Evolutionary conservation across 2,888 invertebrate genomes (phyloP), one percentile per base, ranked within the genome.

Genomic region (Lamellibrachia satsuma): DNA sequence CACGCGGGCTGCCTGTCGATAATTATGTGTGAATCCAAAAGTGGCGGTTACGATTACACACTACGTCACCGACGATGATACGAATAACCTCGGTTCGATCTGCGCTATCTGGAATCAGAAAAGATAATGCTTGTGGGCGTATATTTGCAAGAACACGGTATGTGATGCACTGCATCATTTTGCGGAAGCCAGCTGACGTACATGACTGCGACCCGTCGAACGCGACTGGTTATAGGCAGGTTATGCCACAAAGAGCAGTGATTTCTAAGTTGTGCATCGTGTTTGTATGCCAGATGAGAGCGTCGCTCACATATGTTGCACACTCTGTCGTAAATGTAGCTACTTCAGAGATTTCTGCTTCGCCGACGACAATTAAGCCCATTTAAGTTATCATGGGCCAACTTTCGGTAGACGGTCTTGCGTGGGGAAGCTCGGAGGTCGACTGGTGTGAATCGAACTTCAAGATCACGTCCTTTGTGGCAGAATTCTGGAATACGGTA

Each of bases 371-470:
- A 75, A 75, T 39, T 39, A 39, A 22, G n/a, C 75, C 22, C 9
- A 55, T 22, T 75, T 15, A 11, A 75, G 75, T 75, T 75, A 75
- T 75, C 75, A 75, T 75, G 75, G 75, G 75, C n/a, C 75, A 75
- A 22, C 75, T 75, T 75, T 75, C 75, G 75, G 6, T 75, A n/a
- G 22, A 75, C 6, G n/a, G 75, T n/a, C 55, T 93, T 9, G 75
- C 92, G n/a, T 93, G 92, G 92, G 93, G 92, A 22, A 93, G 93
- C 90, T 93, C 93, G 11, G 93, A 92, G 22, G 92, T 93, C 11
- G 93, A 93, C 75, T 93, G 93, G 93, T 93, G 93, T 93, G 93
- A 93, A 92, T 51, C 92, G 52, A 93, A 93, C 90, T 93, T 90
- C 52, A 52, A 93, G 60, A 93, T 92, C 52, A 93, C 93, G n/a